phyloP scores from a whole-genome alignment of 2,797 vertebrate species.

The Lophius americanus region DNA sequence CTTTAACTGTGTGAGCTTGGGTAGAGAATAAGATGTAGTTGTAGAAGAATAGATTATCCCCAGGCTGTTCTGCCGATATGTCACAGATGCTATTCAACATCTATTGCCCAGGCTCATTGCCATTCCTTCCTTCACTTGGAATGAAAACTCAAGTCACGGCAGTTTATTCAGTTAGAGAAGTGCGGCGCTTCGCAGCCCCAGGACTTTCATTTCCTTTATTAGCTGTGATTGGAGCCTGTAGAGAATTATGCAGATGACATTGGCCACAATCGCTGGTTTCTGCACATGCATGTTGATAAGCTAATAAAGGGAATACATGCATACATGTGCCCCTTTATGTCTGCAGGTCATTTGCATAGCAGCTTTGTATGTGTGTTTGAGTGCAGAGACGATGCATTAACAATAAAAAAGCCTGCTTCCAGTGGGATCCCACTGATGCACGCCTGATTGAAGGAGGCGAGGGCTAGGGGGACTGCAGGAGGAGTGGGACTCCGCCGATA shows the following conservation, averaged over 20 bases:
- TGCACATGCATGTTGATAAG: conserved; percentile 57
- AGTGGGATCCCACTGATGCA: conserved; percentile 27
- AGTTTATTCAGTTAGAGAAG: conserved; percentile 24
- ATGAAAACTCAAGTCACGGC: conserved; percentile 15
- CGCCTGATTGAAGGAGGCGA: background rate
- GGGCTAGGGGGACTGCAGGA: background rate
- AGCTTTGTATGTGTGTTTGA: conserved; percentile 8
- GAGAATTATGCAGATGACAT: conserved; percentile 48
- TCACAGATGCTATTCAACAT: background rate
- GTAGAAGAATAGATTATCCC: background rate
- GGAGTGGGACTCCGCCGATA: conserved; percentile 9
- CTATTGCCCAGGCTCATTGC: background rate
- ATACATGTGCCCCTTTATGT: conserved; percentile 36
- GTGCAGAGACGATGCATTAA: conserved; percentile 12
- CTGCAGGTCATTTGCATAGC: conserved; percentile 38
- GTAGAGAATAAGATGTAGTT: background rate
- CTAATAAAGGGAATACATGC: conserved; percentile 51
- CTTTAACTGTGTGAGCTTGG: background rate
- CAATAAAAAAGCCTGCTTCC: conserved; percentile 13
- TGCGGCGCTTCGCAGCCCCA: background rate
- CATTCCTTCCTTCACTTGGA: conserved; percentile 8
- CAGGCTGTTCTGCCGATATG: background rate
- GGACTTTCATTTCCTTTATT: conserved; percentile 54
- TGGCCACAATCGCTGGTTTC: conserved; percentile 16
- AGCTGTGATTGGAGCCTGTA: conserved; percentile 44